These are phyloP conservation scores for Eleginops maclovinus DNA, from an alignment of 2,113 vertebrate genomes.

Conservation along the genomic window DNA sequence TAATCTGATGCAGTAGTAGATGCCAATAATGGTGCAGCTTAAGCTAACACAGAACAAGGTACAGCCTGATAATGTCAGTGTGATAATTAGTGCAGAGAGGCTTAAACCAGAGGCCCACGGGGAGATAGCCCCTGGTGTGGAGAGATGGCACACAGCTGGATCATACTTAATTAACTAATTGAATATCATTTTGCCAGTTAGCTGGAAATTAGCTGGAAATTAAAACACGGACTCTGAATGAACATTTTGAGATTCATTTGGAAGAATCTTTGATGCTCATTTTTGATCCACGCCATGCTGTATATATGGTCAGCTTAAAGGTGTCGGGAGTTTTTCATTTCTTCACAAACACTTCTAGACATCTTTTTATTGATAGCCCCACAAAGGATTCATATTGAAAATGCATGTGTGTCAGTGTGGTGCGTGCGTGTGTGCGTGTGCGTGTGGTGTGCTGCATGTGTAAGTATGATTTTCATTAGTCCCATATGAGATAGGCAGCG, in stretches of 20 bases:
- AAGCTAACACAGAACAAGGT: slow-evolving; percentile 69
- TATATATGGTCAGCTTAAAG: background rate
- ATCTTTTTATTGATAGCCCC: background rate
- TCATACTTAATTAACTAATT: slow-evolving; percentile 88
- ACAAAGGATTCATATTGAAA: slow-evolving; percentile 10
- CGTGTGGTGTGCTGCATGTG: slow-evolving; percentile 6
- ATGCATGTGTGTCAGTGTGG: background rate
- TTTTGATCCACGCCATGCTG: background rate
- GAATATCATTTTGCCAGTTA: slow-evolving; percentile 84
- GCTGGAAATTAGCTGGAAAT: slow-evolving; percentile 83
- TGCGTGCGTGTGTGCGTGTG: slow-evolving; percentile 8
- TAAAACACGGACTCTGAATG: slow-evolving; percentile 76
- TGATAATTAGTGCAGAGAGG: slow-evolving; percentile 80
- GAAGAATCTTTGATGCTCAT: slow-evolving; percentile 53
- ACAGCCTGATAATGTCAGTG: slow-evolving; percentile 81
- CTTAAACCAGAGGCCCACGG: slow-evolving; percentile 78
- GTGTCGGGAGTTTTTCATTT: background rate
- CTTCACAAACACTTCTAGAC: background rate
- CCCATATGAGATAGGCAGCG: slow-evolving; percentile 57
- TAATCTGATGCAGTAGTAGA: slow-evolving; percentile 24
- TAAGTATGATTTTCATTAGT: slow-evolving; percentile 67
- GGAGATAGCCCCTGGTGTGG: slow-evolving; percentile 78
- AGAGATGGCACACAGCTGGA: slow-evolving; percentile 85
- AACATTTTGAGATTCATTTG: slow-evolving; percentile 70
- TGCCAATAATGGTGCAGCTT: slow-evolving; percentile 42